Conservation (phyloP, 2,113 vertebrate genomes). For the Laterallus jamaicensis region DNA sequence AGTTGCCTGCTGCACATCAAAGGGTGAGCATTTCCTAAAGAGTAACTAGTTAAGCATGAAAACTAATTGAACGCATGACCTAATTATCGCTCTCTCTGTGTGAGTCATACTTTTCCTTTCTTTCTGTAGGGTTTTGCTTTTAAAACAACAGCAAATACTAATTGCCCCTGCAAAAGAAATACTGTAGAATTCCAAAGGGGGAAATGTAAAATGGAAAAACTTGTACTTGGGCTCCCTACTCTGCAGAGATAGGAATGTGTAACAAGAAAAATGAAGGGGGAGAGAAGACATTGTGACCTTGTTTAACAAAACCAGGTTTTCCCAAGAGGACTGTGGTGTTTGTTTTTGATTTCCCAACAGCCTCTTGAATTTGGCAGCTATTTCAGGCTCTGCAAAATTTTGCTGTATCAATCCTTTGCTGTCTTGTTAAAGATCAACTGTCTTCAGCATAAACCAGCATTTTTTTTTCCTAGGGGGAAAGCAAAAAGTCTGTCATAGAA, state of each 20-base stretch:
- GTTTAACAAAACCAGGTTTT: conserved; percentile 29
- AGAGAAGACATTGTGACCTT: background rate
- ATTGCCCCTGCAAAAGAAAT: conserved; percentile 27
- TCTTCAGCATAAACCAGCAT: conserved; percentile 16
- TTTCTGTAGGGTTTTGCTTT: conserved; percentile 60
- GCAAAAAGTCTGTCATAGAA: background rate
- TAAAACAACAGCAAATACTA: conserved; percentile 61
- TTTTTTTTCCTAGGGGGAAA: background rate
- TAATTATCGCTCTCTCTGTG: conserved; percentile 70
- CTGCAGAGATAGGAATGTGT: background rate
- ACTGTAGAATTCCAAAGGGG: conserved; percentile 10
- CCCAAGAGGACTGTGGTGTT: background rate
- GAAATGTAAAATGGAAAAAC: background rate
- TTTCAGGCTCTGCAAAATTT: conserved; percentile 33
- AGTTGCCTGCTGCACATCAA: conserved; percentile 62
- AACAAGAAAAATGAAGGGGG: background rate
- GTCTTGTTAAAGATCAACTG: conserved; percentile 34
- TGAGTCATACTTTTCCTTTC: conserved; percentile 58
- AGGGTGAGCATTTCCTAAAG: conserved; percentile 58
- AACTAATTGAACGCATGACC: conserved; percentile 72
- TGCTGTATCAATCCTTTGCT: conserved; percentile 44
- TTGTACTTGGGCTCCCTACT: background rate
- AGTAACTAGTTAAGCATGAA: conserved; percentile 61
- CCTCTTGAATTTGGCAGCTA: conserved; percentile 36
- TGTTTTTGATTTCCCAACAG: conserved; percentile 27